Conservation (phyloP, 2,888 invertebrate species). For the Fragum fragum region DNA sequence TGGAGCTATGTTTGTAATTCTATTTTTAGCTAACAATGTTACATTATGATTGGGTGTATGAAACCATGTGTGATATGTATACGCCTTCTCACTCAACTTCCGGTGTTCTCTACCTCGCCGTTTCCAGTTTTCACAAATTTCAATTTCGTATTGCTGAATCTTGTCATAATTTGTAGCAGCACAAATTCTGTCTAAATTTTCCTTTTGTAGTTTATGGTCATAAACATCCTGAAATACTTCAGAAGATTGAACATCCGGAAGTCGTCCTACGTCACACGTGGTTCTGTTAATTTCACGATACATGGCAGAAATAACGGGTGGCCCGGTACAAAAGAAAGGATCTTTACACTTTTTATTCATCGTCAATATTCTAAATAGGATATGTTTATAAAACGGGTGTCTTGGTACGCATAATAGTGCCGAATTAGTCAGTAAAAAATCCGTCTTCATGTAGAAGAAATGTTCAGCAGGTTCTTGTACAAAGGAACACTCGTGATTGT, state of each 20-base stretch:
- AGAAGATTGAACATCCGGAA: constrained; percentile 7
- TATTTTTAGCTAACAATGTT: background rate
- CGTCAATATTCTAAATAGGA: background rate
- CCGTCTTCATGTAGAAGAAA: background rate
- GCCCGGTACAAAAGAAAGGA: constrained; percentile 2
- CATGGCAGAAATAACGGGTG: background rate
- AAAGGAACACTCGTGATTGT: background rate
- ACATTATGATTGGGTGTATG: background rate
- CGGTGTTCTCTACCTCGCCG: background rate
- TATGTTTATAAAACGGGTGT: background rate
- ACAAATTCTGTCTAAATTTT: background rate
- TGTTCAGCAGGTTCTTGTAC: background rate
- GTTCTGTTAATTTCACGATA: background rate
- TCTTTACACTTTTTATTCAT: background rate
- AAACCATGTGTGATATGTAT: constrained; percentile 10
- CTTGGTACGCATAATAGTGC: background rate
- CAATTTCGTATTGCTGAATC: background rate
- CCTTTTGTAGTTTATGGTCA: background rate
- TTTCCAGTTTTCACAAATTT: constrained; percentile 1
- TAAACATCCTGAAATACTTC: constrained; percentile 23
- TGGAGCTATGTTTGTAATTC: background rate
- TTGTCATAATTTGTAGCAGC: background rate
- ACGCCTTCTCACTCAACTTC: background rate
- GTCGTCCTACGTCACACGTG: background rate
- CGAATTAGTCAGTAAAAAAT: constrained; percentile 1